Evolutionary conservation across 2,888 invertebrate species (phyloP).

Genomic region (Cancer borealis): DNA sequence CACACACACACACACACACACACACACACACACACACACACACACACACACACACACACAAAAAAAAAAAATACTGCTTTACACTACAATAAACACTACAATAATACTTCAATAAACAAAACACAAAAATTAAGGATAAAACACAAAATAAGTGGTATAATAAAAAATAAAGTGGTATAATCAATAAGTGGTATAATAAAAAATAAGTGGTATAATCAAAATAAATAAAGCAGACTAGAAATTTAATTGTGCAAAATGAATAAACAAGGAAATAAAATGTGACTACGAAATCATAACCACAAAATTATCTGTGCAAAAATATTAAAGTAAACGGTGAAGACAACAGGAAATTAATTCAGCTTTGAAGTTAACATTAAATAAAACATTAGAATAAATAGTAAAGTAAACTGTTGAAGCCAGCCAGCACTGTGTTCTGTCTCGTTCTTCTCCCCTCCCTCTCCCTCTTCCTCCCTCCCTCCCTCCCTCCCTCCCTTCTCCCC

Average conservation of each 20-base stretch:
- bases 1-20: not conserved
- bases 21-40: not conserved
- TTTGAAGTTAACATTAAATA: too few relatives aligned
- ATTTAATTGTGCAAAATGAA: not conserved
- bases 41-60: not conserved
- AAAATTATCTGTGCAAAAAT: not conserved
- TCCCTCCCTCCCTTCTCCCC: not conserved
- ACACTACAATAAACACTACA: not conserved
- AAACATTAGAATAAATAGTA: not conserved
- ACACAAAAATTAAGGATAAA: not conserved
- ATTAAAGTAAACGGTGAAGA: too few relatives aligned
- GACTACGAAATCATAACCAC: not conserved
- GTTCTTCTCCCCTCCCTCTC: not conserved
- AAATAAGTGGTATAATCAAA: too few relatives aligned
- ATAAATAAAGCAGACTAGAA: too few relatives aligned
- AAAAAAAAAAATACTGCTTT: not conserved
- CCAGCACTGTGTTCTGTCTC: not conserved
- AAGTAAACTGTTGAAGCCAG: not conserved
- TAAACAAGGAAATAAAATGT: not conserved
- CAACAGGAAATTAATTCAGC: too few relatives aligned
- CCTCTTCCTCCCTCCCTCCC: not conserved
- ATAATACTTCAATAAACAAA: not conserved
- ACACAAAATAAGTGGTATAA: not conserved
- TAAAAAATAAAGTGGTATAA: not conserved
- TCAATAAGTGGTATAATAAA: too few relatives aligned